Base-by-base conservation (phyloP, 2,888 invertebrate genomes). In the Hedychridium roseum region DNA sequence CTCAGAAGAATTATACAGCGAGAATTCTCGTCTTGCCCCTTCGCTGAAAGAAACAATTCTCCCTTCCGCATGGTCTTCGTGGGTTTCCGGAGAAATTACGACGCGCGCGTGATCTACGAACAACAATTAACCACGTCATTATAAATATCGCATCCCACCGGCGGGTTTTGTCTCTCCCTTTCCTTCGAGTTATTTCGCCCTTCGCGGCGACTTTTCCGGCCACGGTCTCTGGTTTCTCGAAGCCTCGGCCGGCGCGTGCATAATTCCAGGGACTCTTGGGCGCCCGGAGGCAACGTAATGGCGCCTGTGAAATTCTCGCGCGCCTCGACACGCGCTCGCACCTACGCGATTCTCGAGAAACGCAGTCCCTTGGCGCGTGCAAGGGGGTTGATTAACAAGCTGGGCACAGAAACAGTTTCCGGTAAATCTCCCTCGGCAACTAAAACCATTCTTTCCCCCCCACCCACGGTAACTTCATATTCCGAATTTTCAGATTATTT, bases 121-220 rank as follows among this genome's bases (percentile, higher is more conserved):
- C 64, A 68, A 70, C 66, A 70, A 70, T 68, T 68, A 70, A 70
- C 60, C 64, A 55, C 53, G 45, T 54, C 51, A 66, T 66, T 70
- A 69, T 70, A 68, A 70, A 70, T 68, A 65, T 58, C 56, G 45
- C 47, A 39, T 14, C 31, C 7, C 31, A 31, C 30, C 37, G 37
- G 43, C 30, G 50, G 38, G 47, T n/a, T n/a, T n/a, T n/a, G n/a
- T 9, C 9, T 23, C 23, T 23, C 23, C 9, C 23, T 23, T 23
- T 23, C 14, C 31, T 31, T 12, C 14, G 31, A 14, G 6, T 31
- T n/a, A n/a, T n/a, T n/a, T n/a, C n/a, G n/a, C n/a, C n/a, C n/a
- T n/a, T n/a, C n/a, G n/a, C n/a, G n/a, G n/a, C n/a, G n/a, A n/a
- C n/a, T n/a, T n/a, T n/a, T n/a, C n/a, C n/a, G n/a, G n/a, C n/a